These are phyloP conservation scores for Sebastolobus altivelis DNA, from an alignment of 2,797 vertebrate species.

Conservation along the genomic window DNA sequence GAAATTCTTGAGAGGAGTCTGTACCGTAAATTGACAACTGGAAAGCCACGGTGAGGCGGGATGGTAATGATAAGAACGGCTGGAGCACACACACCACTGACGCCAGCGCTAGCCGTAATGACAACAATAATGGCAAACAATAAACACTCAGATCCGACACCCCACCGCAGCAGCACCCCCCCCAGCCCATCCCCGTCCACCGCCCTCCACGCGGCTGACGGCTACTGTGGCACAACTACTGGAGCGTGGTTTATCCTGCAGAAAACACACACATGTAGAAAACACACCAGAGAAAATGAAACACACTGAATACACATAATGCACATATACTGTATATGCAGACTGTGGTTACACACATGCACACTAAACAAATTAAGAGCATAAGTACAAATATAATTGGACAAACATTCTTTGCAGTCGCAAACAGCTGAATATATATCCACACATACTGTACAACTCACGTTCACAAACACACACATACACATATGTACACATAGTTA, in stretches of 20 bases:
- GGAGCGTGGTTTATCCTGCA: slow-evolving; percentile 17
- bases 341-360: slow-evolving; percentile 9
- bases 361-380: slow-evolving; percentile 9
- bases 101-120: slow-evolving; percentile 59
- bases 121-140: slow-evolving; percentile 76
- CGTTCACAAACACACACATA: slow-evolving; percentile 7
- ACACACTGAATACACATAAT: slow-evolving; percentile 22
- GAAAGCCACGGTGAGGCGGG: slow-evolving; percentile 43
- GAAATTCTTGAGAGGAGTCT: slow-evolving; percentile 62
- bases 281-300: background rate
- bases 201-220: slow-evolving; percentile 30
- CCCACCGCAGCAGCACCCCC: slow-evolving; percentile 5
- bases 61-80: slow-evolving; percentile 67
- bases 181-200: background rate
- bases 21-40: slow-evolving; percentile 72
- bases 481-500: slow-evolving; percentile 1
- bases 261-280: slow-evolving; percentile 13
- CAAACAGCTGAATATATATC: slow-evolving; percentile 6
- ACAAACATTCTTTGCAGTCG: slow-evolving; percentile 5
- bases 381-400: slow-evolving; percentile 30
- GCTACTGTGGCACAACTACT: slow-evolving; percentile 28
- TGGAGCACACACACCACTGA: slow-evolving; percentile 49
- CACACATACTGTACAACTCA: slow-evolving; percentile 2
- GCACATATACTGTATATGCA: slow-evolving; percentile 16
- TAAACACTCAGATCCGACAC: slow-evolving; percentile 68